Evolutionary conservation across 2,888 invertebrate species (phyloP).

Genomic region (Heteromyza rotundicornis): DNA sequence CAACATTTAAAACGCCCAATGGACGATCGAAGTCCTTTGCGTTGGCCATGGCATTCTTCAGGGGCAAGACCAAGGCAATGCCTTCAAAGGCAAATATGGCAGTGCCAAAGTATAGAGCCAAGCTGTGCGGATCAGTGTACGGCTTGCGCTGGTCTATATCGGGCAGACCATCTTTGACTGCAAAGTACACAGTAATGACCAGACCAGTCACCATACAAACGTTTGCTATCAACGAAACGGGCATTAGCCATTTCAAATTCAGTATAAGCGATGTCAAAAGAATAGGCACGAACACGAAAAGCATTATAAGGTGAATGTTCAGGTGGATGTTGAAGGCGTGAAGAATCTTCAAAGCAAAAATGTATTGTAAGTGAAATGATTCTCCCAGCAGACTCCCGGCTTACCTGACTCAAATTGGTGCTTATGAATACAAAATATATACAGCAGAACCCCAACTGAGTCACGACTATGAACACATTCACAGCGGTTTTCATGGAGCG

Average conservation of each 20-base stretch:
- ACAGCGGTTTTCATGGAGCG: constrained; percentile 73
- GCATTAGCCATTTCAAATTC: constrained; percentile 77
- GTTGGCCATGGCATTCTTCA: constrained; percentile 91
- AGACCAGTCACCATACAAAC: constrained; percentile 73
- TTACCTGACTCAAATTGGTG: constrained; percentile 79
- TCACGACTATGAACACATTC: constrained; percentile 87
- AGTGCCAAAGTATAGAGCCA: constrained; percentile 94
- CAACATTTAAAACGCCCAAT: constrained; percentile 86
- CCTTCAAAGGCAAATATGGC: constrained; percentile 97
- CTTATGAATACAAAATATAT: constrained; percentile 96
- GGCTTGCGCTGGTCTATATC: constrained; percentile 65
- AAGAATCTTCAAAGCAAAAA: no score
- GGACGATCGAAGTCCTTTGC: constrained; percentile 79
- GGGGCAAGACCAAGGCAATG: constrained; percentile 89
- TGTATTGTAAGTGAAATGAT: constrained; percentile 29
- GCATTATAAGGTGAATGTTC: constrained; percentile 76
- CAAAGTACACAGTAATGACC: constrained; percentile 77
- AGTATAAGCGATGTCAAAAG: constrained; percentile 77
- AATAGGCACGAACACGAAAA: constrained; percentile 74
- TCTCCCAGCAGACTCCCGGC: constrained; percentile 15
- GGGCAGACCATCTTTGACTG: constrained; percentile 77
- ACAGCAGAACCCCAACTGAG: constrained; percentile 98
- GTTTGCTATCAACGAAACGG: constrained; percentile 79
- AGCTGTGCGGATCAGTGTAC: constrained; percentile 68
- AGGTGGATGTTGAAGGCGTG: constrained; percentile 69